Evolutionary conservation across 2,888 invertebrate genomes (phyloP), one percentile per base, ranked within the genome.

Genomic region (Acanthoscelides obtectus): DNA sequence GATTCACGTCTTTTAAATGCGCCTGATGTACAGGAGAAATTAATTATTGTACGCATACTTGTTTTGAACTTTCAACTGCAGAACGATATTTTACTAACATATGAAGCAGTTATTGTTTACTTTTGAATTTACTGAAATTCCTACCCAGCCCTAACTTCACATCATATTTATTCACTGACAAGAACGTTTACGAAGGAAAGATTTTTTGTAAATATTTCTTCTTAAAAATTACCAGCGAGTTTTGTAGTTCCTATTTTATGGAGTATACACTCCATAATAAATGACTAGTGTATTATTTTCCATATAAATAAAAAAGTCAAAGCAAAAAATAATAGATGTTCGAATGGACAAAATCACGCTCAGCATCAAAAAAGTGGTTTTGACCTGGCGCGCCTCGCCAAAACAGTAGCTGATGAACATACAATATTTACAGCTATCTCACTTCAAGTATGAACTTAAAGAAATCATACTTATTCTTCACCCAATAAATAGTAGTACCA

Each of bases 241-340:
- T 90, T 90, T 90, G 90, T 90, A 90, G 90, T 90, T 91, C 90
- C 90, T 90, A 90, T 90, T 84, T 84, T 85, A 85, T 85, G 85
- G 86, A 86, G 84, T 84, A 83, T 84, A 84, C 82, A 80, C 83
- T 84, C 85, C 77, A 80, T 80, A 76, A 67, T 67, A 74, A 72
- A 45, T 45, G 45, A 45, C 45, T 45, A 45, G 45, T 45, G 45
- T 45, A 45, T 45, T 45, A 45, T 45, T 45, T 45, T 45, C 12
- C 45, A 45, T 45, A 45, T 45, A 45, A 45, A 45, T 45, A 45
- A 45, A 45, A 45, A 3, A 45, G 17, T 45, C 45, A 45, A 45
- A 45, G 17, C 17, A 45, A 45, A 45, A 45, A 12, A 45, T 12
- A 45, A 1, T 12, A 45, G 12, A 45, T 4, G 45, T 45, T 45